These are phyloP conservation scores for Tipula vernalis DNA, from an alignment of 2,888 invertebrate genomes.

Conservation along the genomic window DNA sequence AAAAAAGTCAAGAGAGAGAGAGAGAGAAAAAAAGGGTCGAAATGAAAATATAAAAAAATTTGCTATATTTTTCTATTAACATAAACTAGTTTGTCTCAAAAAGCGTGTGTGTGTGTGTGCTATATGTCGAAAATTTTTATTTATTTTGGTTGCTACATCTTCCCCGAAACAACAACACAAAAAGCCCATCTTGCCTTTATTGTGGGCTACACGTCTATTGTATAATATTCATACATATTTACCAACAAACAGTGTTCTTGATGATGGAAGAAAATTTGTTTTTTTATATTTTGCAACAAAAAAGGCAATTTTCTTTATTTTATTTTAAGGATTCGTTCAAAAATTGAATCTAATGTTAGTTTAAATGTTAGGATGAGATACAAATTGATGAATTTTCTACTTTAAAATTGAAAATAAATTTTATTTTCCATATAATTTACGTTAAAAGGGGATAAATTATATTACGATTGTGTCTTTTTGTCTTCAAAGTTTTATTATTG, in stretches of 20 bases:
- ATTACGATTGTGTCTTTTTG: not conserved
- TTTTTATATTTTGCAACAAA: not conserved
- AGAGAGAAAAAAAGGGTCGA: not conserved
- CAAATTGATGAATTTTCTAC: not conserved
- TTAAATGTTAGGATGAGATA: not conserved
- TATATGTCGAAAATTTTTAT: not conserved
- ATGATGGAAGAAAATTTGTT: not conserved
- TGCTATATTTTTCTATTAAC: not conserved
- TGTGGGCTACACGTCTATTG: not conserved
- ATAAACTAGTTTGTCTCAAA: not conserved
- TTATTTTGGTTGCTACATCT: not conserved
- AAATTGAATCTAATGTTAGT: conserved; percentile 4
- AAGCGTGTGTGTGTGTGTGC: not conserved
- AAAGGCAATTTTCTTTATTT: not conserved
- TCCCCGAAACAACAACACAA: not conserved
- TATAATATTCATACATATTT: not conserved
- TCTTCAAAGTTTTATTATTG: not conserved
- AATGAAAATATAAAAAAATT: conserved; percentile 4
- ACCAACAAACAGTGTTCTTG: not conserved
- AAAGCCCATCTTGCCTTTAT: not conserved
- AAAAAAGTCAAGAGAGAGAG: not conserved
- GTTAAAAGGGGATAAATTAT: not conserved
- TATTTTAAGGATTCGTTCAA: not conserved
- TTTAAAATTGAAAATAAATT: not conserved
- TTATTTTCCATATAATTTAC: not conserved